Evolutionary conservation across 2,888 invertebrate species (phyloP), one percentile per base, ranked within the genome.

Genomic region (Troides helena): DNA sequence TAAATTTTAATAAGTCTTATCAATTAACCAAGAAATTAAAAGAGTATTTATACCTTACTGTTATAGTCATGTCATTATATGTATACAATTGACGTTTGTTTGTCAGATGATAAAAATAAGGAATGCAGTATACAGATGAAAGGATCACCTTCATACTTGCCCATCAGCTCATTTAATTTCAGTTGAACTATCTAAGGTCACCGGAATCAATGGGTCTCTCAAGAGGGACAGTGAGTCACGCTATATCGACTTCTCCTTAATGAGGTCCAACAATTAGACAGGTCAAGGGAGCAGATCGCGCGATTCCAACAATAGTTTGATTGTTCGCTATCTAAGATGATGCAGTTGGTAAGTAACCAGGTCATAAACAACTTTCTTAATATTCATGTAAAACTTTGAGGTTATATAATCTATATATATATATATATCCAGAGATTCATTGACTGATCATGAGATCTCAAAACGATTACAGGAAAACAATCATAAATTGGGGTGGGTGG

Each of bases 131-230:
- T 10, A 39, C 18, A 30, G 53, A 12, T 30, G 1, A 60, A 50
- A 30, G 21, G 7, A n/a, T 14, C 61, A 17, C 39, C 18, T 67
- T 61, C 39, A 61, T 67, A 21, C 50, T 10, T 21, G 30, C 46
- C 56, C 46, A 39, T 7, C 56, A 59, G 25, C 59, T 23, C 57
- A 18, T 30, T 59, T 50, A 66, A 43, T 23, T 18, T 56, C 18
- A 67, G 36, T 53, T 62, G 36, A 61, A 6, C 23, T 8, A 10
- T 18, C 39, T 23, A 50, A 62, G 61, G 62, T 67, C 56, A 61
- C 23, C 53, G 60, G 21, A 62, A 62, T 67, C 62, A 62, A 67
- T 62, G 39, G 62, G 56, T 62, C 62, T 60, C 17, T 61, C 56
- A 62, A 53, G 53, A 23, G 18, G n/a, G 23, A 67, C 67, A 67